Evolutionary conservation across 2,888 invertebrate species (phyloP).

Genomic region (Plebejus anna): DNA sequence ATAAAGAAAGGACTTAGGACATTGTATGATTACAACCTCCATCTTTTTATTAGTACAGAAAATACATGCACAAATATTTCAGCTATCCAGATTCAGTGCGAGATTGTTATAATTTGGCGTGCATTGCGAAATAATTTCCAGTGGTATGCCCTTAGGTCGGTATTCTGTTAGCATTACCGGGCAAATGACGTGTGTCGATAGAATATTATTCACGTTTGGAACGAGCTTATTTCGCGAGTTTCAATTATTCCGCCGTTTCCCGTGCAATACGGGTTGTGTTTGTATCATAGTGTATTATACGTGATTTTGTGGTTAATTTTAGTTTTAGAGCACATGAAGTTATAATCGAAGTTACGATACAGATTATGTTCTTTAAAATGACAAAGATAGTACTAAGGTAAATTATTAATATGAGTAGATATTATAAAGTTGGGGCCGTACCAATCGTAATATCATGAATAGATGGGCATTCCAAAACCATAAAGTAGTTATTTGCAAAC

Average conservation of each 20-base stretch:
- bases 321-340: background rate
- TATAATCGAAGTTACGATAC: too few species aligned
- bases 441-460: conserved; percentile 29
- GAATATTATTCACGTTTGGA: conserved; percentile 38
- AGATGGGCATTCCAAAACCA: conserved; percentile 34
- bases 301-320: background rate
- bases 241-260: conserved; percentile 29
- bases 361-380: too few species aligned
- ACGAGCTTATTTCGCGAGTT: conserved; percentile 37
- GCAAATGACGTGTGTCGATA: conserved; percentile 37
- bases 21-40: too few species aligned
- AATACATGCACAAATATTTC: conserved; percentile 4
- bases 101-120: background rate
- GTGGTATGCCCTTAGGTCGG: conserved; percentile 18
- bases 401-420: background rate
- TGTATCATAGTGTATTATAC: background rate
- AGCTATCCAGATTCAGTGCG: background rate
- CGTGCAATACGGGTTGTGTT: conserved; percentile 26
- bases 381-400: too few species aligned
- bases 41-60: background rate
- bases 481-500: conserved; percentile 69
- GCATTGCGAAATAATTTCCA: conserved; percentile 12
- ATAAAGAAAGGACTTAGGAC: too few species aligned
- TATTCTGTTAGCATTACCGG: conserved; percentile 29
- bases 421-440: background rate